These are phyloP conservation scores for Melitaea athalia DNA, from an alignment of 2,888 invertebrate genomes.

Conservation along the genomic window DNA sequence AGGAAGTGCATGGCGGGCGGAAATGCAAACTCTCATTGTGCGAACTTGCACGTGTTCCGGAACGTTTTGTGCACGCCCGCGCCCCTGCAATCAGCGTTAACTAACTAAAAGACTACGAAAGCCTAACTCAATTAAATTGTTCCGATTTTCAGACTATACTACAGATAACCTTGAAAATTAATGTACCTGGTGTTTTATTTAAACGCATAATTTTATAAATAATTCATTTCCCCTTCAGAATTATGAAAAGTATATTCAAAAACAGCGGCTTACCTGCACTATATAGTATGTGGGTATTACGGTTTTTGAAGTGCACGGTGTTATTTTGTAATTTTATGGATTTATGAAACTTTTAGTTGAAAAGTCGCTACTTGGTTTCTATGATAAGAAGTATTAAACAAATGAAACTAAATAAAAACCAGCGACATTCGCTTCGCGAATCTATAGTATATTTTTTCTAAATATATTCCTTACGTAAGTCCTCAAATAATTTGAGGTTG, in stretches of 20 bases:
- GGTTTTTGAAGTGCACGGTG: too few relatives aligned
- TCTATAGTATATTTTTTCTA: neutral
- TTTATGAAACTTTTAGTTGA: too few relatives aligned
- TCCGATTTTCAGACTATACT: constrained; percentile 56
- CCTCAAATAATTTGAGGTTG: constrained; percentile 34
- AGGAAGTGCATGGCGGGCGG: constrained; percentile 81
- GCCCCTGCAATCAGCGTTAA: constrained; percentile 56
- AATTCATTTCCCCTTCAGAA: neutral
- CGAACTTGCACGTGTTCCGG: constrained; percentile 81
- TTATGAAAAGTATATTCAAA: neutral
- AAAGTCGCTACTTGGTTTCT: too few relatives aligned
- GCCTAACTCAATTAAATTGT: constrained; percentile 55
- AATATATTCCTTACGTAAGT: constrained; percentile 2
- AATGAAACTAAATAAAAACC: neutral
- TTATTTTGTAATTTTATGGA: too few relatives aligned
- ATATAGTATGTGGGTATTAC: too few relatives aligned
- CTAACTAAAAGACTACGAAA: constrained; percentile 55
- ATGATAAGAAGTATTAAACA: neutral
- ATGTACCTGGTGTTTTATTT: constrained; percentile 16
- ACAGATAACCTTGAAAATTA: constrained; percentile 17
- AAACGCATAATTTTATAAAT: neutral
- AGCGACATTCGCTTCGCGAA: neutral
- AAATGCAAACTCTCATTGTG: constrained; percentile 82
- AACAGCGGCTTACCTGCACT: neutral
- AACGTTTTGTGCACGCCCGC: constrained; percentile 66